Evolutionary conservation across 2,113 vertebrate genomes (phyloP).

Genomic region (Dromaius novaehollandiae): DNA sequence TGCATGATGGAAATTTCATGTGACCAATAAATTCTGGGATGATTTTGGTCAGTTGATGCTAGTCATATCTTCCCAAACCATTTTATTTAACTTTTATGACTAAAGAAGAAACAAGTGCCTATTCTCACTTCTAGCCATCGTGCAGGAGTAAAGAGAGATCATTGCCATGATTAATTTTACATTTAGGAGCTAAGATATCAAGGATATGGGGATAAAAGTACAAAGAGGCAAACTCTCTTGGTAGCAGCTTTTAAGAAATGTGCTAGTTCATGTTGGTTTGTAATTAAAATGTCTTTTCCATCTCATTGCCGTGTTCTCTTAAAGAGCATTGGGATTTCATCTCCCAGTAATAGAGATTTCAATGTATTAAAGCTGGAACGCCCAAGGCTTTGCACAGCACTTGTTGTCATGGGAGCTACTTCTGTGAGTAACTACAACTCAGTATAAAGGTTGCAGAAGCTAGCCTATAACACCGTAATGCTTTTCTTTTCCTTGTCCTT

Average conservation of each 20-base stretch:
- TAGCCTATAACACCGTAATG: neutral
- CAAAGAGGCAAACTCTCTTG: neutral
- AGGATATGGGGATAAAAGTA: neutral
- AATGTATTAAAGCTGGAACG: slow-evolving; percentile 8
- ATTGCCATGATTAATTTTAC: neutral
- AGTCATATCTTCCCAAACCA: neutral
- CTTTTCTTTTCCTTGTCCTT: neutral
- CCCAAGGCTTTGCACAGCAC: neutral
- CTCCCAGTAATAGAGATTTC: neutral
- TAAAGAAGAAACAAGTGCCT: neutral
- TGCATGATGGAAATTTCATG: slow-evolving; percentile 5
- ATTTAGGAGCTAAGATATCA: neutral
- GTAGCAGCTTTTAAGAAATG: neutral
- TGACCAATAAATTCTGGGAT: slow-evolving; percentile 3
- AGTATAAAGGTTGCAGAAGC: neutral
- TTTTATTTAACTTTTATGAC: neutral
- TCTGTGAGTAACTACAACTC: neutral
- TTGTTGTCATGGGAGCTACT: slow-evolving; percentile 1
- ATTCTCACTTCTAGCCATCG: neutral
- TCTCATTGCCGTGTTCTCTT: neutral
- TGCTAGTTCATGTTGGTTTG: neutral
- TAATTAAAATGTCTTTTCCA: slow-evolving; percentile 15
- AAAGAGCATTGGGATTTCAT: neutral
- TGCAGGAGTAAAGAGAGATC: neutral
- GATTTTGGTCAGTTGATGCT: neutral